phyloP scores from a whole-genome alignment of 2,888 invertebrate genomes.

The Drosophila sordidula region DNA sequence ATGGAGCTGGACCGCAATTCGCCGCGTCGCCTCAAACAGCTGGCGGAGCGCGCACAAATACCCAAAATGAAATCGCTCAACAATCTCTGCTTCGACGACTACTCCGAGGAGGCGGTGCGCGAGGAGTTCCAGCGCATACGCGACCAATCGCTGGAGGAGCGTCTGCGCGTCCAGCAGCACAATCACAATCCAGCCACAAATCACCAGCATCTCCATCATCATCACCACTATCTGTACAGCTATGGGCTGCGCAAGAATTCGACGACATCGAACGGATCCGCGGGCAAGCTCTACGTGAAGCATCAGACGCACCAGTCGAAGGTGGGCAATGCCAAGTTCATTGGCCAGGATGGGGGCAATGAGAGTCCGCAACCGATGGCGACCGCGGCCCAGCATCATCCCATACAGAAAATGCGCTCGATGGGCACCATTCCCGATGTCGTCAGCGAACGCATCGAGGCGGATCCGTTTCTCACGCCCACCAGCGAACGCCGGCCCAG shows the following conservation, averaged over 20 bases:
- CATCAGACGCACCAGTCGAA: slow-evolving; percentile 68
- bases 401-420: slow-evolving; percentile 85
- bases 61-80: slow-evolving; percentile 84
- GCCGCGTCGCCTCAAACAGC: slow-evolving; percentile 81
- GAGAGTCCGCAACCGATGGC: slow-evolving; percentile 64
- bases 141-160: slow-evolving; percentile 77
- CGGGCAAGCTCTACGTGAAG: slow-evolving; percentile 81
- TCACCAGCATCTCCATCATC: slow-evolving; percentile 13
- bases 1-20: slow-evolving; percentile 84
- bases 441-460: slow-evolving; percentile 82
- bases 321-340: slow-evolving; percentile 85
- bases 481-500: slow-evolving; percentile 81
- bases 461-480: slow-evolving; percentile 85
- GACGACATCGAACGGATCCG: slow-evolving; percentile 70
- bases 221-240: slow-evolving; percentile 46
- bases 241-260: slow-evolving; percentile 73
- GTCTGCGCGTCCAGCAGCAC: slow-evolving; percentile 73
- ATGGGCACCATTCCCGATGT: slow-evolving; percentile 85
- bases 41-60: slow-evolving; percentile 76
- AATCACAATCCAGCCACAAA: slow-evolving; percentile 1
- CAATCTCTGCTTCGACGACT: slow-evolving; percentile 83
- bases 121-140: slow-evolving; percentile 82
- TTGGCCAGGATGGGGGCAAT: slow-evolving; percentile 80
- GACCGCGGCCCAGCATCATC: slow-evolving; percentile 59
- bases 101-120: slow-evolving; percentile 78